Base-by-base conservation (phyloP, 2,888 invertebrate genomes). In the Phymatocera aterrima region DNA sequence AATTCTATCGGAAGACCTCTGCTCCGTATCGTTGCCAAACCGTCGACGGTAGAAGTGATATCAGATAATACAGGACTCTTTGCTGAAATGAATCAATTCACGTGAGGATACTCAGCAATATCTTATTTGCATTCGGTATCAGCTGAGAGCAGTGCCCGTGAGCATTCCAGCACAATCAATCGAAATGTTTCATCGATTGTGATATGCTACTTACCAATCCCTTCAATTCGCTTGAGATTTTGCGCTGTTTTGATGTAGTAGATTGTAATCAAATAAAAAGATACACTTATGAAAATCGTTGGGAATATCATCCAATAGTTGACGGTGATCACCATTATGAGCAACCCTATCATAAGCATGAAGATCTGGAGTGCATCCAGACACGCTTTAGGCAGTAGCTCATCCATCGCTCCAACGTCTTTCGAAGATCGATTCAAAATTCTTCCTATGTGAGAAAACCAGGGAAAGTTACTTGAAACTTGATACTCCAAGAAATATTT, bases 11-110 rank as follows among this genome's bases (percentile, higher is more conserved):
- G 85, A 1, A 94, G 93, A 12, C 94, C 93, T 3, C 95, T 94
- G 2, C 97, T 95, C 81, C 98, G 92, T 79, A 99, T 97, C 0
- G 98, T 97, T 46, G 96, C 94, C 40, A 98, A 92, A 0, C 98
- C 98, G 82, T 95, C 94, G 1, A 98, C 91, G 0, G 97, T 95
- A 0, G 97, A 95, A 8, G 96, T 95, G 83, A 98, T 93, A 88
- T 98, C 97, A 0, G 97, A 96, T 90, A 97, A 98, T 0, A 98
- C 95, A 0, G 98, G 98, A 90, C 97, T 97, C 80, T 96, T 92
- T 6, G 93, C 94, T 90, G 65, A 54, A 83, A 83, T 2, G 28
- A n/a, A 28, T 12, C n/a, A 18, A 31, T n/a, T 37, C n/a, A 31
- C 12, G 2, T 21, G 5, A n/a, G 64, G 12, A n/a, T 51, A 8